Evolutionary conservation across 2,888 invertebrate genomes (phyloP).

Genomic region (Drosophila putrida): DNA sequence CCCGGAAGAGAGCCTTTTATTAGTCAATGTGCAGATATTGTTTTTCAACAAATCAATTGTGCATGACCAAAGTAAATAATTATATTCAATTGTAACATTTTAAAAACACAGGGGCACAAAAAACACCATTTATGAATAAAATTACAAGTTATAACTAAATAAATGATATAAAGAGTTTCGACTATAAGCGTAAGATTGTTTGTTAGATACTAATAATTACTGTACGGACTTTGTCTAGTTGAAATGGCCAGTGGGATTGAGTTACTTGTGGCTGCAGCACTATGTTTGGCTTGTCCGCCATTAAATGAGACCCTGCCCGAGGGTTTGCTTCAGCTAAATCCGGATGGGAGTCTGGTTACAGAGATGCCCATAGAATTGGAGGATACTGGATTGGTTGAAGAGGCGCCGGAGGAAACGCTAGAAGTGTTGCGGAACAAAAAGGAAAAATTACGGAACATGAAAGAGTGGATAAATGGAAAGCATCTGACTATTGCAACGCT

Average conservation of each 20-base stretch:
- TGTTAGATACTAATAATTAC: background rate
- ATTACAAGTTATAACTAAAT: too few relatives aligned
- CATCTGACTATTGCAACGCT: slow-evolving; percentile 83
- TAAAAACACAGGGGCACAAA: too few relatives aligned
- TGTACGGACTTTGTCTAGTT: background rate
- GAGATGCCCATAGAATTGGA: slow-evolving; percentile 32
- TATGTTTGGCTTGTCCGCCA: slow-evolving; percentile 78
- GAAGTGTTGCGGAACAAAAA: slow-evolving; percentile 67
- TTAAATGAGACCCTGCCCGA: slow-evolving; percentile 54
- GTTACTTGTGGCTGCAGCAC: slow-evolving; percentile 78
- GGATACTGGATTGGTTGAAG: slow-evolving; percentile 47
- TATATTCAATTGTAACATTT: too few relatives aligned
- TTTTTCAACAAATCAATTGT: too few relatives aligned
- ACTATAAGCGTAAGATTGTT: background rate
- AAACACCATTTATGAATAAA: too few relatives aligned
- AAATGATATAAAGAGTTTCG: too few relatives aligned
- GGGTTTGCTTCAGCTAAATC: slow-evolving; percentile 58
- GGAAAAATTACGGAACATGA: slow-evolving; percentile 60
- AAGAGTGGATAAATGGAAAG: slow-evolving; percentile 80
- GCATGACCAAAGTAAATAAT: too few relatives aligned
- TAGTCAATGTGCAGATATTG: too few relatives aligned
- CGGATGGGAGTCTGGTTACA: slow-evolving; percentile 38
- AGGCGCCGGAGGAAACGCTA: slow-evolving; percentile 59
- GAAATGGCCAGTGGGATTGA: slow-evolving; percentile 78
- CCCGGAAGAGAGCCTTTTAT: too few relatives aligned